phyloP scores from a whole-genome alignment of 2,113 vertebrate genomes.

The Anthoscopus minutus region DNA sequence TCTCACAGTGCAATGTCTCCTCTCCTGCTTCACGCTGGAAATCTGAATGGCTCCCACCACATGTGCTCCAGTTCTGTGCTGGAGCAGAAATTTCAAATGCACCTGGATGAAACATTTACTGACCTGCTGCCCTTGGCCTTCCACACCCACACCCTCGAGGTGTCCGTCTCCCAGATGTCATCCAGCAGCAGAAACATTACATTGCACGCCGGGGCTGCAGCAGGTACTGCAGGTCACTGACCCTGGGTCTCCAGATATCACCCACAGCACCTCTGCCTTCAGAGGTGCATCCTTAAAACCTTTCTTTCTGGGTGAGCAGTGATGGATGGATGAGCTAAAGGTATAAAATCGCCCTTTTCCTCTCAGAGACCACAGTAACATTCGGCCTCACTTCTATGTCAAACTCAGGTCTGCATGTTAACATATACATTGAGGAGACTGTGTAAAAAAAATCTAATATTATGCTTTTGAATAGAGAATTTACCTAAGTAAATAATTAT shows the following conservation, averaged over 20 bases:
- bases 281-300: background rate
- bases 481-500: slow-evolving; percentile 82
- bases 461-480: slow-evolving; percentile 69
- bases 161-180: background rate
- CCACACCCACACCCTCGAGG: background rate
- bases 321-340: background rate
- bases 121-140: background rate
- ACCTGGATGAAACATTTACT: background rate
- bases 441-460: slow-evolving; percentile 47
- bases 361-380: slow-evolving; percentile 9
- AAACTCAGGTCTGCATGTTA: slow-evolving; percentile 48
- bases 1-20: background rate
- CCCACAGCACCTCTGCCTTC: background rate
- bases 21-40: background rate
- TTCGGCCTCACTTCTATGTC: slow-evolving; percentile 21
- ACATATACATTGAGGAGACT: slow-evolving; percentile 20
- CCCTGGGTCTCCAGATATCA: slow-evolving; percentile 17
- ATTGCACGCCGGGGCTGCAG: background rate
- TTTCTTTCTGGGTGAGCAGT: background rate
- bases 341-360: background rate
- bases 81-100: background rate
- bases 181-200: background rate
- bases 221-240: background rate
- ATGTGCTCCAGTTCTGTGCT: background rate
- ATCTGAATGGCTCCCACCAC: background rate